Conservation (phyloP, 2,797 vertebrate genomes). For the Brachymystax lenok region DNA sequence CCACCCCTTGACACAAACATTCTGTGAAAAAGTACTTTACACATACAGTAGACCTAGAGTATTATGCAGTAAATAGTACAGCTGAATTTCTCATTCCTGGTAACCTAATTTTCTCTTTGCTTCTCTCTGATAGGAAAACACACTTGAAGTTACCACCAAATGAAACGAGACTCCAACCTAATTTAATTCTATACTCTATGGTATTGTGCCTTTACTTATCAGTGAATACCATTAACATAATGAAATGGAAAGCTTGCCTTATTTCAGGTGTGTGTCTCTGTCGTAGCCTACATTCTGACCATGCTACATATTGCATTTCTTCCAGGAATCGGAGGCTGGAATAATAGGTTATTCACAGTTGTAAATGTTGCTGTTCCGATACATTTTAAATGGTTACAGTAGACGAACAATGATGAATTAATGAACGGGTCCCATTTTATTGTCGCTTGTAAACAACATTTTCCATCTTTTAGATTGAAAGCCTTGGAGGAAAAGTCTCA, state of each 20-base stretch:
- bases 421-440: neutral
- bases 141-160: slow-evolving; percentile 50
- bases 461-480: slow-evolving; percentile 26
- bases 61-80: neutral
- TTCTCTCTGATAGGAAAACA: slow-evolving; percentile 35
- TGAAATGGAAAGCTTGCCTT: slow-evolving; percentile 57
- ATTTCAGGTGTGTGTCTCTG: slow-evolving; percentile 38
- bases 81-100: slow-evolving; percentile 7
- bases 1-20: too few relatives aligned
- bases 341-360: slow-evolving; percentile 3
- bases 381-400: slow-evolving; percentile 8
- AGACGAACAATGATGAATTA: neutral
- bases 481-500: neutral
- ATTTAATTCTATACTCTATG: slow-evolving; percentile 65
- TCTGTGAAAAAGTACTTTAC: neutral
- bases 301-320: slow-evolving; percentile 51
- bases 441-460: neutral
- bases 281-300: slow-evolving; percentile 51
- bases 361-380: slow-evolving; percentile 12
- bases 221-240: slow-evolving; percentile 65
- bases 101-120: neutral
- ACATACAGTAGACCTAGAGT: neutral
- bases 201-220: slow-evolving; percentile 68
- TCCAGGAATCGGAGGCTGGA: slow-evolving; percentile 19
- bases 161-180: slow-evolving; percentile 56